Base-by-base conservation (phyloP, 2,797 vertebrate species). In the Gymnoscopelus braueri region DNA sequence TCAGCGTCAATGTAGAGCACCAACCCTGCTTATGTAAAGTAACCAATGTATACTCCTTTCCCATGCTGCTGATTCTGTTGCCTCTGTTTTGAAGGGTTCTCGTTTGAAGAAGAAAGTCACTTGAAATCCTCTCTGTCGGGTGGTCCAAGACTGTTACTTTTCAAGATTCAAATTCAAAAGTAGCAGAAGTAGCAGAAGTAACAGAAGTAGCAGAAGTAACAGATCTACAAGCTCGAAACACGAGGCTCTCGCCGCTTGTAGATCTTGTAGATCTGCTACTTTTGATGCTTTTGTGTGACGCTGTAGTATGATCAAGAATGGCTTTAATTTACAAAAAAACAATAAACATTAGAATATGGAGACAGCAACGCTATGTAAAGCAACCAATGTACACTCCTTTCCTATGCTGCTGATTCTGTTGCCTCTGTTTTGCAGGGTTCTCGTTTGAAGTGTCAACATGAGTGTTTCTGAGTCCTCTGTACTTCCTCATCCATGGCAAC, bases 1-100 rank as follows among this genome's bases (percentile, higher is more conserved):
- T 54, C 61, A 66, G 51, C 82, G 78, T 84, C 75, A 61, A 72
- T 75, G 69, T 32, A 15, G 35, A 47, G 35, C 24, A 29, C 35
- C 55, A 48, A 65, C 62, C 58, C 54, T 70, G 63, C 2, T 2
- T 60, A 29, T 15, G 53, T 74, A 62, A 69, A 56, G 26, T 70
- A 77, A 66, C 71, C 67, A 63, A 67, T 61, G 49, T 74, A 59
- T 23, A 72, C 19, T 8, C 3, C 47, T 48, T 48, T 48, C 12
- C 26, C 3, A 23, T 13, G 49, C 55, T 59, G 35, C 26, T 49
- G 15, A 3, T 19, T 61, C 29, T 13, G 24, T 14, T 64, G 24
- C 50, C 12, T 54, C 23, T 15, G 29, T 9, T 63, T 60, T 59
- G 15, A 26, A 50, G 7, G 19, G 57, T 15, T 32, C 32, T 61